A percentile compares a stretch with the other conserved stretches of the same genome.
These are phyloP conservation scores for Xestia xanthographa DNA, from an alignment of 2,888 invertebrate species.

Conservation along the genomic window DNA sequence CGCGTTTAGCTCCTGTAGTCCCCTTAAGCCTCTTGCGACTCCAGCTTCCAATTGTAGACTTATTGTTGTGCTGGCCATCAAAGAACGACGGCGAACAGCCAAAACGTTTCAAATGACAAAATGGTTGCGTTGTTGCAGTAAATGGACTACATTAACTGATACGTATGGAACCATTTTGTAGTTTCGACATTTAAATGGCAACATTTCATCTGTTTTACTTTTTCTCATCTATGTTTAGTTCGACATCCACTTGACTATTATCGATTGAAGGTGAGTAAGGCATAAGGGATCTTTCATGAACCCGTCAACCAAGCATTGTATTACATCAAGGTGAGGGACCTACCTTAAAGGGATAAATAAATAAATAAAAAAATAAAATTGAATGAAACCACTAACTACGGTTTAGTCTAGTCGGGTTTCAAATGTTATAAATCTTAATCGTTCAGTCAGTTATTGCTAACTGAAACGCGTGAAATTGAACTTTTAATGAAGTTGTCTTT, in stretches of 20 bases:
- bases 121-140: not conserved
- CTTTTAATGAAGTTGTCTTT: slow-evolving; percentile 10
- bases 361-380: slow-evolving; percentile 2
- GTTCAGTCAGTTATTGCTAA: not conserved
- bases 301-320: too few species aligned
- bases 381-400: not conserved
- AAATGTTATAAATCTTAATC: slow-evolving; percentile 25
- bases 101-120: not conserved
- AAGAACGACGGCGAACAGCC: not conserved
- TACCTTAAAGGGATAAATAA: not conserved
- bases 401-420: not conserved
- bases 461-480: slow-evolving; percentile 35
- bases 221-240: too few species aligned
- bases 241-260: too few species aligned
- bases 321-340: too few species aligned
- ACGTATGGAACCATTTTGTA: too few species aligned
- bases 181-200: not conserved
- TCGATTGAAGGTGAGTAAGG: too few species aligned
- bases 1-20: too few species aligned
- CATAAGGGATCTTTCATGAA: too few species aligned
- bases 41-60: not conserved
- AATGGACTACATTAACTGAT: not conserved
- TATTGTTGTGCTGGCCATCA: not conserved
- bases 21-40: not conserved
- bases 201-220: too few species aligned